Percentiles rank a stretch among this genome's conserved stretches.
Evolutionary conservation across 2,113 vertebrate species (phyloP).

Genomic region (Poecile atricapillus): DNA sequence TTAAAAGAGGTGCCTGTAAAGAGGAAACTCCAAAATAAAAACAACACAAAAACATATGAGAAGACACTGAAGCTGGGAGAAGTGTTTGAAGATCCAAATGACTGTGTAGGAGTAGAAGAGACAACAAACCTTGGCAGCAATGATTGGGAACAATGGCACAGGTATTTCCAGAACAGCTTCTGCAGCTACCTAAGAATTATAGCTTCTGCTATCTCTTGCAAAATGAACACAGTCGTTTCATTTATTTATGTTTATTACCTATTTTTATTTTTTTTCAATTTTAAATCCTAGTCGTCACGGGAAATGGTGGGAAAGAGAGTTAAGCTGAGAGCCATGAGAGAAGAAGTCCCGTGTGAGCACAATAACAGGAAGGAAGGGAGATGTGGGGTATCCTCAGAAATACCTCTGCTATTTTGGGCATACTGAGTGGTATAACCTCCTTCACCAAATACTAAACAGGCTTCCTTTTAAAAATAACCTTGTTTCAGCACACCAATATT

Average conservation of each 20-base stretch:
- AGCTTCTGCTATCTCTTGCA: not conserved
- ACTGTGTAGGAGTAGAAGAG: not conserved
- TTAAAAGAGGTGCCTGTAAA: not conserved
- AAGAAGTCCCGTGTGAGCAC: too few relatives aligned
- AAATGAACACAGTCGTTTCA: accelerated
- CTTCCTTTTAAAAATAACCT: not conserved
- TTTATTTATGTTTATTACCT: not conserved
- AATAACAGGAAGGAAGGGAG: not conserved
- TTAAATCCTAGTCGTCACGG: not conserved
- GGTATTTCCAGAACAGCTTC: not conserved
- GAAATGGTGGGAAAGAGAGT: not conserved
- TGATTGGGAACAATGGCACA: not conserved
- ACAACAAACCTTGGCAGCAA: not conserved
- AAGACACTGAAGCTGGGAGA: not conserved
- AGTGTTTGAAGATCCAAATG: not conserved
- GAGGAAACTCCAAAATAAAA: not conserved
- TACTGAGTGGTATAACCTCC: not conserved
- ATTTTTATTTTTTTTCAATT: not conserved
- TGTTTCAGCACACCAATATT: not conserved
- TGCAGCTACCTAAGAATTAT: not conserved
- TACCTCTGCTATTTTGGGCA: not conserved
- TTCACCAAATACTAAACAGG: not conserved
- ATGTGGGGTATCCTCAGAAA: not conserved
- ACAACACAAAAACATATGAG: not conserved
- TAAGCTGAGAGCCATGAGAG: not conserved